phyloP scores from a whole-genome alignment of 2,113 vertebrate species.

The Coregonus clupeaformis region DNA sequence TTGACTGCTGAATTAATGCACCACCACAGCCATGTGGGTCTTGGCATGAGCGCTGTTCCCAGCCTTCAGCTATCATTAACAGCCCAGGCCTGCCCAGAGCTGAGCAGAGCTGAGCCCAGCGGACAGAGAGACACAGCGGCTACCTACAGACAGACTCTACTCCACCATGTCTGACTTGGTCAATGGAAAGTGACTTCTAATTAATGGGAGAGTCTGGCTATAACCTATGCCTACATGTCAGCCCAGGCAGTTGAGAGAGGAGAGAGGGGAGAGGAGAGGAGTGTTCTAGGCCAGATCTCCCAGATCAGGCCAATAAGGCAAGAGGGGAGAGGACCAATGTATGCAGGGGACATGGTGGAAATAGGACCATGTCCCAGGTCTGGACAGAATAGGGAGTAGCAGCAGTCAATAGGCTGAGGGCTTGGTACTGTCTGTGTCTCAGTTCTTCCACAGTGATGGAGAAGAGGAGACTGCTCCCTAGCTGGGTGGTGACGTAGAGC shows the following conservation, averaged over 20 bases:
- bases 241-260: neutral
- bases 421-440: constrained; percentile 42
- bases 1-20: constrained; percentile 87
- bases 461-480: constrained; percentile 47
- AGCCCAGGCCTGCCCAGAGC: constrained; percentile 22
- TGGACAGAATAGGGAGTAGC: constrained; percentile 22
- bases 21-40: constrained; percentile 81
- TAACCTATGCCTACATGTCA: neutral
- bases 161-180: too few species aligned
- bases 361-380: constrained; percentile 45
- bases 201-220: neutral
- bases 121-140: neutral
- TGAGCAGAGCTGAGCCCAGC: neutral
- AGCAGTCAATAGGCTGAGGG: constrained; percentile 33
- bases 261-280: neutral
- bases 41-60: constrained; percentile 72
- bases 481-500: constrained; percentile 44
- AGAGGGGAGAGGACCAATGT: neutral
- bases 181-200: too few species aligned
- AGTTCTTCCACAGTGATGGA: constrained; percentile 69
- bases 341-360: constrained; percentile 34
- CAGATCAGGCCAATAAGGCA: too few species aligned
- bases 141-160: neutral
- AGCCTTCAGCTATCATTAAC: constrained; percentile 73
- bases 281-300: too few species aligned